These are phyloP conservation scores for Formica aserva DNA, from an alignment of 2,888 invertebrate genomes.

Conservation along the genomic window DNA sequence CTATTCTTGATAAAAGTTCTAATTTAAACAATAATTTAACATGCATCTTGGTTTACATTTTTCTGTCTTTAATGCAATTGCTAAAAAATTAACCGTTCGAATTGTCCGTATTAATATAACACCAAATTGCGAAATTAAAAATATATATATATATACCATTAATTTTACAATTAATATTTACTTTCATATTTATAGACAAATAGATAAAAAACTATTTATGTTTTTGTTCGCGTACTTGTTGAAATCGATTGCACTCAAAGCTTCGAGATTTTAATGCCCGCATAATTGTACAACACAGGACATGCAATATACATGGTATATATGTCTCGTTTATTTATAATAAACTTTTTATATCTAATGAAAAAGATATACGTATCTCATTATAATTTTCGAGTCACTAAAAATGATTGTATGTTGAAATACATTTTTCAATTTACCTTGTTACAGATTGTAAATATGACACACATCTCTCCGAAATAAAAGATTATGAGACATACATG, in stretches of 20 bases:
- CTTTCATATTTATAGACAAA: too few species aligned
- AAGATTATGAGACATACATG: background rate
- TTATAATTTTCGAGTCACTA: background rate
- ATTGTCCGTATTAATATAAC: background rate
- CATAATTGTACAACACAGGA: background rate
- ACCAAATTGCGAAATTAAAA: background rate
- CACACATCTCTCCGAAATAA: background rate
- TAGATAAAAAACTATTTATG: background rate
- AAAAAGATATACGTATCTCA: background rate
- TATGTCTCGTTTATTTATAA: background rate
- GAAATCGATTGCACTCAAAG: background rate
- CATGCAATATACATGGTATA: too few species aligned
- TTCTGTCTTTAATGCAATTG: background rate
- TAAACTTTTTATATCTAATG: background rate
- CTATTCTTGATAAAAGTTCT: background rate
- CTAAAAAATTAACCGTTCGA: background rate
- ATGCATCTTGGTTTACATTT: background rate
- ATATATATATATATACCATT: background rate
- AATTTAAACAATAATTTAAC: background rate
- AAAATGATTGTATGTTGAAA: background rate
- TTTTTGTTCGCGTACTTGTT: background rate
- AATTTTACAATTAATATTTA: background rate
- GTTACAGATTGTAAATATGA: background rate
- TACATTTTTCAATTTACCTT: background rate
- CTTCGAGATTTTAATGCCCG: slow-evolving; percentile 18